Conservation (phyloP, 2,888 invertebrate species). For the Heterodera filipjevi region DNA sequence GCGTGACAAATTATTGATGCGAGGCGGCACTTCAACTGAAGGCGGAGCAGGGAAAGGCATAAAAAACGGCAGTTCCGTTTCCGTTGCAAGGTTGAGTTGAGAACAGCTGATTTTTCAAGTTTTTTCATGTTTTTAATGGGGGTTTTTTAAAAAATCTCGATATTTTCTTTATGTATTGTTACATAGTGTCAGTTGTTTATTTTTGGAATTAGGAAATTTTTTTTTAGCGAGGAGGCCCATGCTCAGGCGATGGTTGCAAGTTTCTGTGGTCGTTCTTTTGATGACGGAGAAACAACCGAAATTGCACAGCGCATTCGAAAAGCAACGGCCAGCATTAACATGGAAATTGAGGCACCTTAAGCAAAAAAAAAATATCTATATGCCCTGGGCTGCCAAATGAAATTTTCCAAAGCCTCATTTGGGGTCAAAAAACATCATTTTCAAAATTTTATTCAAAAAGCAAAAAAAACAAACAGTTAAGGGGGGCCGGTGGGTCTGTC, state of each 20-base stretch:
- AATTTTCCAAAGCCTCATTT: background rate
- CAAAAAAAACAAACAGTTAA: too few species aligned
- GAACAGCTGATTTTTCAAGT: background rate
- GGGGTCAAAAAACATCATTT: background rate
- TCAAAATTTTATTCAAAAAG: too few species aligned
- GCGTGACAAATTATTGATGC: slow-evolving; percentile 58
- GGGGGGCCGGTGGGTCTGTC: too few species aligned
- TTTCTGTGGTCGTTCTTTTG: slow-evolving; percentile 65
- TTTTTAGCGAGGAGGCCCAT: slow-evolving; percentile 64
- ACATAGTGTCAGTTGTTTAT: too few species aligned
- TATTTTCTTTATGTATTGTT: too few species aligned
- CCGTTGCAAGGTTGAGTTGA: slow-evolving; percentile 57
- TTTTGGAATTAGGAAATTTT: too few species aligned
- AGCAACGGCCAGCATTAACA: slow-evolving; percentile 65
- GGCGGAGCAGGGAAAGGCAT: slow-evolving; percentile 34
- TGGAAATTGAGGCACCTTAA: slow-evolving; percentile 59
- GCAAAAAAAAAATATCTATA: background rate
- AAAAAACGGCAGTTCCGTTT: slow-evolving; percentile 62
- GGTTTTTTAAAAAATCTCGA: too few species aligned
- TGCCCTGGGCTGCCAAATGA: too few species aligned
- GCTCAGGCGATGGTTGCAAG: slow-evolving; percentile 66
- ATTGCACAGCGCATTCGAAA: slow-evolving; percentile 65
- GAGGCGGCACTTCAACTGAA: slow-evolving; percentile 51
- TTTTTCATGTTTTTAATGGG: too few species aligned
- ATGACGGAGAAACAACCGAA: slow-evolving; percentile 65